Evolutionary conservation across 2,888 invertebrate genomes (phyloP).

Genomic region (Bombylius discolor): DNA sequence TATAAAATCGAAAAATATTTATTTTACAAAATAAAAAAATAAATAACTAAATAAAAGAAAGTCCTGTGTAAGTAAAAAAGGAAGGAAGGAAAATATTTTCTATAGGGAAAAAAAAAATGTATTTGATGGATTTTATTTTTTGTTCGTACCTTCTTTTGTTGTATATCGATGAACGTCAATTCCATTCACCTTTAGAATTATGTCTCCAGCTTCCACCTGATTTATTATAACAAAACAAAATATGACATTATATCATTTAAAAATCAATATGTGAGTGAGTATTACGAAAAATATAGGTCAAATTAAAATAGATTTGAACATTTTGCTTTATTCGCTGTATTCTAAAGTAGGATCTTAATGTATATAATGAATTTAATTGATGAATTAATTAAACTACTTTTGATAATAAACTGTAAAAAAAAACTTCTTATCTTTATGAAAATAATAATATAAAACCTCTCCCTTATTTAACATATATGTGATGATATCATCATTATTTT

Average conservation of each 20-base stretch:
- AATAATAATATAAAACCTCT: too few species aligned
- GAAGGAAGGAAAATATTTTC: too few species aligned
- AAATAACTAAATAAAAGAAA: too few species aligned
- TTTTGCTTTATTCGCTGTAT: neutral
- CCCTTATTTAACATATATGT: too few species aligned
- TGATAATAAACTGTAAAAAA: too few species aligned
- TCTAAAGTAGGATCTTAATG: too few species aligned
- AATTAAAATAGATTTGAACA: neutral
- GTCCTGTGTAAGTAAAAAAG: too few species aligned
- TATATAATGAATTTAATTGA: too few species aligned
- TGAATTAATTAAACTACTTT: too few species aligned
- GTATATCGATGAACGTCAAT: slow-evolving; percentile 84
- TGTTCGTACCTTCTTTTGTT: slow-evolving; percentile 69
- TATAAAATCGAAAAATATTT: slow-evolving; percentile 40
- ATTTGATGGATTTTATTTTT: slow-evolving; percentile 5
- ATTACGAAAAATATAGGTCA: neutral
- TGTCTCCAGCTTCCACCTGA: slow-evolving; percentile 88
- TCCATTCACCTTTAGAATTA: slow-evolving; percentile 86
- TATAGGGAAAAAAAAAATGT: neutral
- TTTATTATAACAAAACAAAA: slow-evolving; percentile 32
- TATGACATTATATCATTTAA: slow-evolving; percentile 1
- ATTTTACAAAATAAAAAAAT: neutral
- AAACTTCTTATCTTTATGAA: too few species aligned
- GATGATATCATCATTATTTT: too few species aligned
- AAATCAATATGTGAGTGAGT: neutral